These are phyloP conservation scores for Biston betularia DNA, from an alignment of 2,888 invertebrate genomes.

Conservation along the genomic window DNA sequence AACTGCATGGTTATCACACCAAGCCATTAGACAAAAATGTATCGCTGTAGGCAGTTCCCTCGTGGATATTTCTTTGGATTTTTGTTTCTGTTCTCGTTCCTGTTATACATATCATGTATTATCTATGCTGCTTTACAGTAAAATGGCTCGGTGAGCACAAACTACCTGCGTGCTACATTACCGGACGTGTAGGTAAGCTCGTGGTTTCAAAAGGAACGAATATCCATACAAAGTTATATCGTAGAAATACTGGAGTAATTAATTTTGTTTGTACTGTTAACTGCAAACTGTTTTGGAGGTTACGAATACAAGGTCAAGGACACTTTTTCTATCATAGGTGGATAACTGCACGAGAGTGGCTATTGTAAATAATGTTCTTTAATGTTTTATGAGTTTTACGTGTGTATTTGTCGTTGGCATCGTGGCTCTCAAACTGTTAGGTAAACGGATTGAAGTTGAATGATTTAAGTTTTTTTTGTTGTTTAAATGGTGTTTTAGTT, in stretches of 20 bases:
- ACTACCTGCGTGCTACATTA: conserved; percentile 75
- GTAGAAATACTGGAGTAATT: conserved; percentile 16
- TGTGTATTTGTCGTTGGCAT: too few species aligned
- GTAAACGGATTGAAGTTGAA: too few species aligned
- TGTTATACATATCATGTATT: conserved; percentile 43
- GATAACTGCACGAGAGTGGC: neutral
- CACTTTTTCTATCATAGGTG: neutral
- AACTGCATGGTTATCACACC: conserved; percentile 12
- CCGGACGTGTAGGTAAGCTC: conserved; percentile 53
- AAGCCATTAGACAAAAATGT: neutral
- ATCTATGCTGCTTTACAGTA: conserved; percentile 79
- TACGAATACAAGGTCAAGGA: conserved; percentile 8
- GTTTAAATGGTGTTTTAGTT: too few species aligned
- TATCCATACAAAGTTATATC: conserved; percentile 31
- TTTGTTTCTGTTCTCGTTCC: conserved; percentile 4
- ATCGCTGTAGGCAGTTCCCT: neutral
- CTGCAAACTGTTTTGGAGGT: conserved; percentile 16
- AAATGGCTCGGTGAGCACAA: conserved; percentile 74
- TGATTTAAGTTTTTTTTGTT: too few species aligned
- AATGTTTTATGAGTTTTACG: too few species aligned
- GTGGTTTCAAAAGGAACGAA: conserved; percentile 38
- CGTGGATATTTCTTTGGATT: neutral
- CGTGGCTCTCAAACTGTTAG: too few species aligned
- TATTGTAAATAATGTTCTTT: too few species aligned
- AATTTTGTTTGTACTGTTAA: conserved; percentile 34